A percentile compares a stretch with the other conserved stretches of the same genome.
Evolutionary conservation across 2,113 vertebrate genomes (phyloP).

Genomic region (Pterocles gutturalis): DNA sequence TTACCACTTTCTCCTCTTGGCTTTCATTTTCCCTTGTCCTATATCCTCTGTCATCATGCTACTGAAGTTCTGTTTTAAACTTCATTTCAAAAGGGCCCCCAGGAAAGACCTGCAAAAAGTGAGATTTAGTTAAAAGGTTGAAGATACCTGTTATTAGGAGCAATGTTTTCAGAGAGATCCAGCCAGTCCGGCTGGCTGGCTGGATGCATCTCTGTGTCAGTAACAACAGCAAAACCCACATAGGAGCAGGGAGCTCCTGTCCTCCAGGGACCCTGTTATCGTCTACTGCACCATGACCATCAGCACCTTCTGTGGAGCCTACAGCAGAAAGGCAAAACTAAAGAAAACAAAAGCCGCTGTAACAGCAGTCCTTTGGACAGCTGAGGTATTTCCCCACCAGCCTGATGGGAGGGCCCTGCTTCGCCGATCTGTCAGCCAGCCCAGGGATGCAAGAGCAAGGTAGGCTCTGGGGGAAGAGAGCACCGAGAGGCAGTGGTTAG

Average conservation of each 20-base stretch:
- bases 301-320: background rate
- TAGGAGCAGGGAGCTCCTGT: background rate
- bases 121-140: background rate
- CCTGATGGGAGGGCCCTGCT: background rate
- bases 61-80: background rate
- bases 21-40: background rate
- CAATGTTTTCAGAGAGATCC: background rate
- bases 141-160: background rate
- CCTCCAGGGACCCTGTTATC: background rate
- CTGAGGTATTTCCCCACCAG: background rate
- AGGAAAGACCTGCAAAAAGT: background rate
- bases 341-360: background rate
- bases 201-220: background rate
- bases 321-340: background rate
- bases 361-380: background rate
- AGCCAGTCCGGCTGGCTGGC: background rate
- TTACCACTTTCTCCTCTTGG: background rate
- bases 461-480: rapidly evolving
- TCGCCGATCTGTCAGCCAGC: rapidly evolving
- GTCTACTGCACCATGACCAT: background rate
- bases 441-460: background rate
- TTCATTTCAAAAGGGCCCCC: background rate
- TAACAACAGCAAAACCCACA: background rate
- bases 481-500: background rate
- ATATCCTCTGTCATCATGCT: background rate